phyloP scores from a whole-genome alignment of 2,113 vertebrate species.

The Sphyrna mokarran region DNA sequence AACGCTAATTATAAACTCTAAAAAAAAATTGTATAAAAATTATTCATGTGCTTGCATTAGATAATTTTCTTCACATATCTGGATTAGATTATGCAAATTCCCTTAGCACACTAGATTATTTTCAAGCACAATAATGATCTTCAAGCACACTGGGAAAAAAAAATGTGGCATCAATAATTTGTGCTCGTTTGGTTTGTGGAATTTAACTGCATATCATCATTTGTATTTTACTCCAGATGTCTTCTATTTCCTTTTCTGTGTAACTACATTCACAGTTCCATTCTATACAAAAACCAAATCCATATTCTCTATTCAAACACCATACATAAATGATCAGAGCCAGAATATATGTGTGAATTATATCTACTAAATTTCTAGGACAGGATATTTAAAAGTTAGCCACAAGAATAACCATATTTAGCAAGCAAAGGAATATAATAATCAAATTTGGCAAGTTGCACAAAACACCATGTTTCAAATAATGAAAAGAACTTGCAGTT shows the following conservation, averaged over 20 bases:
- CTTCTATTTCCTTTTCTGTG: neutral
- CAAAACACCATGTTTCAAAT: neutral
- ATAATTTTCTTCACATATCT: neutral
- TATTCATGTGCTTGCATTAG: neutral
- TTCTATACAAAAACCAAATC: neutral
- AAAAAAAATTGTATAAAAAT: constrained; percentile 14
- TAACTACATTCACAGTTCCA: neutral
- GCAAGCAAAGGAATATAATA: neutral
- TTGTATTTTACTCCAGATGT: neutral
- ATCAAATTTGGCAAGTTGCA: neutral
- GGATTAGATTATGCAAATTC: neutral
- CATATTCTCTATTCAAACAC: neutral
- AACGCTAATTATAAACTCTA: constrained; percentile 79
- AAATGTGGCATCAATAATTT: neutral
- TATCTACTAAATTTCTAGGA: neutral
- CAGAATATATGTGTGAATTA: neutral
- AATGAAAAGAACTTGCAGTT: neutral
- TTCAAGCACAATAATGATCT: neutral
- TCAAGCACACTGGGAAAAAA: neutral
- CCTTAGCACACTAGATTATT: neutral
- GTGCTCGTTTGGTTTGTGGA: neutral
- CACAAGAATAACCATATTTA: neutral
- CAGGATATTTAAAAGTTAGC: neutral
- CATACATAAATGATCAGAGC: neutral
- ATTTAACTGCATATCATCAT: neutral